A percentile compares a stretch with the other conserved stretches of the same genome.
Evolutionary conservation across 92 coral and sea anemone species (phyloP).

Genomic region (Heliopora coerulea): DNA sequence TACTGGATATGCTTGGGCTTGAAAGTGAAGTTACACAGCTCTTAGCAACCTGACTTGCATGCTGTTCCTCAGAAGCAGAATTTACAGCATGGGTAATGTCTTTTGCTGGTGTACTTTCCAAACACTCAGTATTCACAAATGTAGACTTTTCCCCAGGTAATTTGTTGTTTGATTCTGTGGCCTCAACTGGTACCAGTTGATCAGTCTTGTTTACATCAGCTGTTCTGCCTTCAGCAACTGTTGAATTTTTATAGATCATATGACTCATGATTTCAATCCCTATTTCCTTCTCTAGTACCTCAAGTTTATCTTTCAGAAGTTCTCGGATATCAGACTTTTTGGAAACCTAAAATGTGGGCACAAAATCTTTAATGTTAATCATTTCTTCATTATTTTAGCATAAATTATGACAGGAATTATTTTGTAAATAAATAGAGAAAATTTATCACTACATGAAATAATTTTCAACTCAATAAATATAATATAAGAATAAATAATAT

Average conservation of each 20-base stretch:
- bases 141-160: background rate
- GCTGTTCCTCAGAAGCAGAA: background rate
- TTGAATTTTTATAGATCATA: slow-evolving; percentile 34
- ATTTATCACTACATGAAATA: too few species aligned
- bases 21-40: background rate
- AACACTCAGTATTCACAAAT: background rate
- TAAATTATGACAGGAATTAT: too few species aligned
- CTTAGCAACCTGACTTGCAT: background rate
- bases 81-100: background rate
- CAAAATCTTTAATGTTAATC: background rate
- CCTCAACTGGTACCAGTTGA: slow-evolving; percentile 27
- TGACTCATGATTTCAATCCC: slow-evolving; percentile 19
- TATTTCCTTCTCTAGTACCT: slow-evolving; percentile 43
- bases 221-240: background rate
- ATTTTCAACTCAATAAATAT: too few species aligned
- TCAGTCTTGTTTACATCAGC: background rate
- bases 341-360: slow-evolving; percentile 12
- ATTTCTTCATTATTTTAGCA: too few species aligned
- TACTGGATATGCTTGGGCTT: slow-evolving; percentile 9
- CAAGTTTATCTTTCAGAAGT: slow-evolving; percentile 64
- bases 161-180: background rate
- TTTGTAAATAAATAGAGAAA: too few species aligned
- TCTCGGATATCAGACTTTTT: slow-evolving; percentile 67
- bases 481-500: too few species aligned
- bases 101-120: background rate